Evolutionary conservation across 2,888 invertebrate species (phyloP).

Genomic region (Leistus spinibarbis): DNA sequence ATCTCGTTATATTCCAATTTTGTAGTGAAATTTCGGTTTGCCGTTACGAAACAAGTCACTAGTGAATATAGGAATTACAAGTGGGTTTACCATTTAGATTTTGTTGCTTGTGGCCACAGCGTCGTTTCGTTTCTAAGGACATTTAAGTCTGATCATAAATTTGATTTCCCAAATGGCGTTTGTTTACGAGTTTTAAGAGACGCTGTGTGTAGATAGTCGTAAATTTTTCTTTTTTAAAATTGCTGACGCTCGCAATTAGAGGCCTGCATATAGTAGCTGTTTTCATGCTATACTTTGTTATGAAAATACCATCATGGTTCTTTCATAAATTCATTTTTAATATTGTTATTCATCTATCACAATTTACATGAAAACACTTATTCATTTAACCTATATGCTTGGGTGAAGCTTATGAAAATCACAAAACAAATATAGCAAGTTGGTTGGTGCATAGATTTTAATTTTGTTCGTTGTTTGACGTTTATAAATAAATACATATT

Average conservation of each 20-base stretch:
- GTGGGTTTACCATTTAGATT: conserved; percentile 32
- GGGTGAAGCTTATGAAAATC: too few relatives aligned
- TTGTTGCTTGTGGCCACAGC: conserved; percentile 13
- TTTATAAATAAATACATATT: too few relatives aligned
- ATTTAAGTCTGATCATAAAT: conserved; percentile 36
- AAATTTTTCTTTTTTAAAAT: not conserved
- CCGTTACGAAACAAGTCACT: conserved; percentile 24
- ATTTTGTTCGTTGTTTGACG: too few relatives aligned
- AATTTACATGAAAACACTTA: too few relatives aligned
- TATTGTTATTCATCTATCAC: too few relatives aligned
- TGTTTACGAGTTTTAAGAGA: conserved; percentile 29
- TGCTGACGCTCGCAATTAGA: not conserved
- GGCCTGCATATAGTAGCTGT: too few relatives aligned
- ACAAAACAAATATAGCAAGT: too few relatives aligned
- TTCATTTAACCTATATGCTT: too few relatives aligned
- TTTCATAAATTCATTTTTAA: too few relatives aligned
- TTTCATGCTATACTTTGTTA: too few relatives aligned
- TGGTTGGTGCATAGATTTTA: too few relatives aligned
- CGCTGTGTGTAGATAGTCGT: conserved; percentile 10
- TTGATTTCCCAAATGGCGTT: conserved; percentile 34
- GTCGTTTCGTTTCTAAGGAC: conserved; percentile 6
- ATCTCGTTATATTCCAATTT: conserved; percentile 22
- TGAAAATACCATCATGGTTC: too few relatives aligned
- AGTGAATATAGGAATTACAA: conserved; percentile 37
- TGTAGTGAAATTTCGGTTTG: conserved; percentile 28